A percentile compares a stretch with the other conserved stretches of the same genome.
Conservation (phyloP, 2,113 vertebrate genomes). For the Toxostoma redivivum region DNA sequence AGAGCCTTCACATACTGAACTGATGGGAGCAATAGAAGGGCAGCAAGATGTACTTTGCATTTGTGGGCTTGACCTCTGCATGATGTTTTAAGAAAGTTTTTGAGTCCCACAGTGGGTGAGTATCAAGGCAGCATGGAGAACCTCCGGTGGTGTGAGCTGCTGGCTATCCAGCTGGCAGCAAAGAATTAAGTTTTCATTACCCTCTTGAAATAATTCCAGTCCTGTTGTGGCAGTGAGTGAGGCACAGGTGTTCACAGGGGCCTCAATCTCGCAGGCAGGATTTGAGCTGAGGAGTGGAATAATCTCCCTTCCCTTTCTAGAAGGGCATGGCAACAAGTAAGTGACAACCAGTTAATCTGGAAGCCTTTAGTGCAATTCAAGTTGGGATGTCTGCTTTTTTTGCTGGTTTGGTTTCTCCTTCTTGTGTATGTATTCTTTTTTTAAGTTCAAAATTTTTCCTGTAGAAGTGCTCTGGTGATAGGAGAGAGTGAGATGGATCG, state of each 20-base stretch:
- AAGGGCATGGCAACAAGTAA: not conserved
- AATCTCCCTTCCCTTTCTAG: not conserved
- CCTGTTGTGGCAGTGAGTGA: not conserved
- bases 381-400: not conserved
- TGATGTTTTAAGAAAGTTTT: not conserved
- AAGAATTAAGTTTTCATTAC: not conserved
- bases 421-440: not conserved
- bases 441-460: not conserved
- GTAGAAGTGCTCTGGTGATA: not conserved
- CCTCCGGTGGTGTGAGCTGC: not conserved
- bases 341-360: not conserved
- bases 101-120: not conserved
- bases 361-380: not conserved
- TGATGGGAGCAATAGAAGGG: accelerated
- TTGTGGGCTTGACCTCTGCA: accelerated
- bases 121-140: not conserved
- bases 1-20: not conserved
- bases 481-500: not conserved
- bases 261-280: not conserved
- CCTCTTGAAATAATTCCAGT: not conserved
- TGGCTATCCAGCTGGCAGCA: not conserved
- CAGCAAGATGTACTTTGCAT: not conserved
- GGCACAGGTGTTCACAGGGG: not conserved
- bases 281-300: not conserved
- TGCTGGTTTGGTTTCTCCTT: not conserved